These are phyloP conservation scores for Troilus luridus DNA, from an alignment of 2,888 invertebrate species.

Conservation along the genomic window DNA sequence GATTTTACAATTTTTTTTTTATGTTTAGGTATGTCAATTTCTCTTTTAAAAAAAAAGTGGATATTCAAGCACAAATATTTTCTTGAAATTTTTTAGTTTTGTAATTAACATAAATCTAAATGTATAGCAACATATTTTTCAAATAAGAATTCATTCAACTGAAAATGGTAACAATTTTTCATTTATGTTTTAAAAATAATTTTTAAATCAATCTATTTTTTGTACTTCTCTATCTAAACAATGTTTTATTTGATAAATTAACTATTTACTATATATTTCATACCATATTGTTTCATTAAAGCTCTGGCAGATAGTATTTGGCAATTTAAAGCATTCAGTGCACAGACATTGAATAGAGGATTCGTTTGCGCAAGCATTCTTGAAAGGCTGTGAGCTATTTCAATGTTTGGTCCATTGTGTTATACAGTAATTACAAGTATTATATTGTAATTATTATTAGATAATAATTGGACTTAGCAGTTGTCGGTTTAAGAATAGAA, in stretches of 20 bases:
- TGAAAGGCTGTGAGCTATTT: conserved; percentile 56
- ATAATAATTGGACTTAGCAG: not conserved
- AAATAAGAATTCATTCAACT: not conserved
- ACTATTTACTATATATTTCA: not conserved
- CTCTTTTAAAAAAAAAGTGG: not conserved
- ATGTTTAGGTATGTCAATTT: not conserved
- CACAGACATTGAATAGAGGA: conserved; percentile 36
- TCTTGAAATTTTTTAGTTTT: not conserved
- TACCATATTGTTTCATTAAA: not conserved
- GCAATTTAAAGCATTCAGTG: not conserved
- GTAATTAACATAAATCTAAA: not conserved
- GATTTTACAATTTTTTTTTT: not conserved
- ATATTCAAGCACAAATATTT: not conserved
- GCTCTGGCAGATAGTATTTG: conserved; percentile 8
- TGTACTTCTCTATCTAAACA: not conserved
- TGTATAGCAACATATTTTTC: not conserved
- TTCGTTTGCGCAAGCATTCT: conserved; percentile 48
- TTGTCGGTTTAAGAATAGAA: conserved; percentile 37
- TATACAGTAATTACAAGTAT: conserved; percentile 5
- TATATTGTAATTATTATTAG: not conserved
- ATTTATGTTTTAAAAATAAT: not conserved
- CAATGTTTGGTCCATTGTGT: conserved; percentile 34
- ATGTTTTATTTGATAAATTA: not conserved
- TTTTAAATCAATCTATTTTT: not conserved
- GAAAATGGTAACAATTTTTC: not conserved